phyloP scores from a whole-genome alignment of 2,888 invertebrate genomes.

The Amphipoea oculea region DNA sequence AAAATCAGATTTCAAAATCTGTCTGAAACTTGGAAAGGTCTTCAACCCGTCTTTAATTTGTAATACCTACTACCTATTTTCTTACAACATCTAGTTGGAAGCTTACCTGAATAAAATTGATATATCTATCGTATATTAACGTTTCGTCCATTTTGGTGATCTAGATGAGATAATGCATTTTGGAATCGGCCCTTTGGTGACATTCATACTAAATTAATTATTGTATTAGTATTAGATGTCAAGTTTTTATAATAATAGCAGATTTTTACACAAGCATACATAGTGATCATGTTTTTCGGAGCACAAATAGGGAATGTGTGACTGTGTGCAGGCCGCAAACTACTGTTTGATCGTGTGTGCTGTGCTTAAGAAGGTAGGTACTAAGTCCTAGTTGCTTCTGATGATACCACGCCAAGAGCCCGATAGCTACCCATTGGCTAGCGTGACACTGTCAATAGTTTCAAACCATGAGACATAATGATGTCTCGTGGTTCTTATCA shows the following conservation, averaged over 20 bases:
- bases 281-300: background rate
- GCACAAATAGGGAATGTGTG: background rate
- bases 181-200: background rate
- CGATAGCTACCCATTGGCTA: background rate
- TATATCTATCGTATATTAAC: too few species aligned
- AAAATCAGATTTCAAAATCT: background rate
- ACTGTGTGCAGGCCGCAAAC: background rate
- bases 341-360: background rate
- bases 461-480: too few species aligned
- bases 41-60: background rate
- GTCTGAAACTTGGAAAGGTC: background rate
- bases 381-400: background rate
- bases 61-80: background rate
- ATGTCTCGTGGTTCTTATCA: too few species aligned
- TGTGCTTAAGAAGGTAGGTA: background rate
- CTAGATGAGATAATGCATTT: background rate
- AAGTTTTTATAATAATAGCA: slow-evolving; percentile 1
- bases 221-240: background rate
- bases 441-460: background rate
- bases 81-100: background rate
- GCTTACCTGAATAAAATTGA: background rate
- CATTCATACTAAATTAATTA: background rate
- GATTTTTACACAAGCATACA: background rate
- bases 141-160: background rate
- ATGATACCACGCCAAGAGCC: background rate